phyloP scores from a whole-genome alignment of 2,888 invertebrate genomes.

The Bombylius discolor region DNA sequence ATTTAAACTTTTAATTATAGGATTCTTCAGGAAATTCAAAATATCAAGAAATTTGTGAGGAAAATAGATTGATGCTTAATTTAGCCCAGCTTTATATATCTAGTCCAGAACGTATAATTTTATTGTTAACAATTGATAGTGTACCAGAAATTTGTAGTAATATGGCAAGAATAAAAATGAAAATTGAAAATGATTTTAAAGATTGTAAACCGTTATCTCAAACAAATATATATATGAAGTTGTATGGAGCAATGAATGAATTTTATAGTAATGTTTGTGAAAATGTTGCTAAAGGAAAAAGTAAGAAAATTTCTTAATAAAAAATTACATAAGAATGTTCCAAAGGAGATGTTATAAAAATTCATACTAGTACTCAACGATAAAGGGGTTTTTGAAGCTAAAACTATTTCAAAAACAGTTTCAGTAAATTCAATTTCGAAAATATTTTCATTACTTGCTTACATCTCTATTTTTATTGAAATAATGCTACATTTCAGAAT shows the following conservation, averaged over 20 bases:
- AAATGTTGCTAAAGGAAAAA: conserved; percentile 10
- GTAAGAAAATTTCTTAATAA: not conserved
- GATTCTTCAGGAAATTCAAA: not conserved
- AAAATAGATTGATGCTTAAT: conserved; percentile 37
- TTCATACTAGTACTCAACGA: no score
- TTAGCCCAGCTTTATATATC: conserved; percentile 40
- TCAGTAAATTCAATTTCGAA: no score
- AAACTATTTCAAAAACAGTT: not conserved
- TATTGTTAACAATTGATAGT: conserved; percentile 34
- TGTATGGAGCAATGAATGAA: conserved; percentile 35
- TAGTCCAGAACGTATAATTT: conserved; percentile 42
- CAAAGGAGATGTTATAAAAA: no score
- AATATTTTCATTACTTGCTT: no score
- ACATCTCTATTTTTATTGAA: no score
- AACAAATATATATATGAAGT: conserved; percentile 38
- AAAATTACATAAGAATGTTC: no score
- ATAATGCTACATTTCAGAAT: no score
- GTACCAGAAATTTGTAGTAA: conserved; percentile 24
- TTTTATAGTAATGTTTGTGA: conserved; percentile 36
- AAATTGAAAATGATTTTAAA: conserved; percentile 31
- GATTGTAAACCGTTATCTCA: conserved; percentile 31
- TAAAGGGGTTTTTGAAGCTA: not conserved
- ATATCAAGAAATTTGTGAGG: conserved; percentile 23
- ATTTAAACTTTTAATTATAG: no score
- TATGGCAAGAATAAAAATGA: conserved; percentile 26